Evolutionary conservation across 2,113 vertebrate genomes (phyloP).

Genomic region (Entelurus aequoreus): DNA sequence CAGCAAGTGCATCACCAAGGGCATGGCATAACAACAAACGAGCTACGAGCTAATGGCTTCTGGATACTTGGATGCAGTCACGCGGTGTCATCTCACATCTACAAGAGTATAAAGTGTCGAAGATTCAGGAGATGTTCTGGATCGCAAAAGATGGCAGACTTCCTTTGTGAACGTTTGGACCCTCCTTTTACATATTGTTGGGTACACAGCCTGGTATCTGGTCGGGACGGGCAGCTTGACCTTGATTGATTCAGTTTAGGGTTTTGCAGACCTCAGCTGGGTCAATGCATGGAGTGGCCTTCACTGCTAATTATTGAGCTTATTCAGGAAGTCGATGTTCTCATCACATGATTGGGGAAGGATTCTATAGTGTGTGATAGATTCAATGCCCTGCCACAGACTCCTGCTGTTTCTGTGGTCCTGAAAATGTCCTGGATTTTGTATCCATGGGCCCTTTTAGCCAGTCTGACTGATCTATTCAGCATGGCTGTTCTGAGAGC

Average conservation of each 20-base stretch:
- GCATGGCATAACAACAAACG: conserved; percentile 18
- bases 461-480: not conserved
- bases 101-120: conserved; percentile 12
- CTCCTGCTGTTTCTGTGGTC: not conserved
- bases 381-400: not conserved
- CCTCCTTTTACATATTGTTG: not conserved
- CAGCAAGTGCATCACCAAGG: conserved; percentile 19
- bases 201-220: not conserved
- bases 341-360: not conserved
- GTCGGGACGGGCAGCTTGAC: not conserved
- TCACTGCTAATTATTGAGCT: not conserved
- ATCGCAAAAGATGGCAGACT: too few relatives aligned
- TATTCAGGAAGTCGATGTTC: not conserved
- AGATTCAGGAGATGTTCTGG: conserved; percentile 13
- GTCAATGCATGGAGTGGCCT: not conserved
- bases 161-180: too few relatives aligned
- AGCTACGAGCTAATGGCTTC: conserved; percentile 16
- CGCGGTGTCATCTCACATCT: conserved; percentile 16
- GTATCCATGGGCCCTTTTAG: not conserved
- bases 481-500: not conserved
- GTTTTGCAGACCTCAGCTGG: not conserved
- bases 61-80: conserved; percentile 17
- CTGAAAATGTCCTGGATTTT: not conserved
- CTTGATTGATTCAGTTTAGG: not conserved
- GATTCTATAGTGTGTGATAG: not conserved